These are phyloP conservation scores for Sebastes reedi DNA, from an alignment of 2,797 vertebrate genomes.

Conservation along the genomic window DNA sequence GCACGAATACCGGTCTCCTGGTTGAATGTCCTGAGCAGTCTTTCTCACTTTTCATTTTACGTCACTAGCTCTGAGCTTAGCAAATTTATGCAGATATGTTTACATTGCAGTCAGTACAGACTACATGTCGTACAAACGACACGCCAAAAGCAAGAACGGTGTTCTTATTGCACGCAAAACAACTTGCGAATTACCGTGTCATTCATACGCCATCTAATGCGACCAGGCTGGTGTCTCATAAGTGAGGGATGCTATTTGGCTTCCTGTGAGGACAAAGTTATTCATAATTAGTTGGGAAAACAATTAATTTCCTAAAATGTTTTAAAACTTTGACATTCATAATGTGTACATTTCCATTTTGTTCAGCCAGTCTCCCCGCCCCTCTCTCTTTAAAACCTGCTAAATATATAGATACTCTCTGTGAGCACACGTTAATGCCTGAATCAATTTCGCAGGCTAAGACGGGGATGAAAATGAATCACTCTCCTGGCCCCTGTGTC, in stretches of 20 bases:
- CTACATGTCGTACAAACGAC: neutral
- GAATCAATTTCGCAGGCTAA: constrained; percentile 47
- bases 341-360: neutral
- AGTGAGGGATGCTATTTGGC: neutral
- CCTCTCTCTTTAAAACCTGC: constrained; percentile 18
- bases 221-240: neutral
- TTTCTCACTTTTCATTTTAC: neutral
- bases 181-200: neutral
- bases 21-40: neutral
- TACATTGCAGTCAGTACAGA: neutral
- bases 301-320: neutral
- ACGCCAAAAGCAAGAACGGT: neutral
- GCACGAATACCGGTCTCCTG: neutral
- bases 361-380: neutral
- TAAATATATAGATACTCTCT: constrained; percentile 26
- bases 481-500: constrained; percentile 36
- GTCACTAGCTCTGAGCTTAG: neutral
- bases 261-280: neutral
- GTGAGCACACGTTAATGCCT: constrained; percentile 28
- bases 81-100: rapidly evolving
- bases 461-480: constrained; percentile 45
- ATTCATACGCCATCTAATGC: neutral
- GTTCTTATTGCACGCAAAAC: neutral
- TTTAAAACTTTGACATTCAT: neutral
- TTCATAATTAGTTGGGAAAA: neutral